Base-by-base conservation (phyloP, 2,888 invertebrate species). In the Dichetophora obliterata region DNA sequence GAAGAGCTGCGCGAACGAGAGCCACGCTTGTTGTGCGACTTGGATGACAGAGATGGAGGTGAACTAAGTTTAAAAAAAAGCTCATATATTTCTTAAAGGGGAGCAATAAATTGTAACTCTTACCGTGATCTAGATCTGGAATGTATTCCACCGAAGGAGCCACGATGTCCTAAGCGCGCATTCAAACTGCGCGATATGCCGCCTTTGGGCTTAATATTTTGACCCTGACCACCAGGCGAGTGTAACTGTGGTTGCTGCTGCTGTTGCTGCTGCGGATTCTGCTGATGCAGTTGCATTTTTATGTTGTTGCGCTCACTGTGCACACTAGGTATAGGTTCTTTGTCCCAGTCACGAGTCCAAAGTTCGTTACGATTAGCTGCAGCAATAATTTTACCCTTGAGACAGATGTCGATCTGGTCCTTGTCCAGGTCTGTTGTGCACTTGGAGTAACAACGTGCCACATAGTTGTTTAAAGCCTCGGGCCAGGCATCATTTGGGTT, bases 281-380 rank as follows among this genome's bases (percentile, higher is more conserved):
- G 92, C 90, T 80, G 91, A 75, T 82, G 84, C 16, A 86, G 75
- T 37, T 87, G 84, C 74, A 80, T 91, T 89, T 92, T 91, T 19
- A 86, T 82, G 80, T 91, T 92, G 89, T 93, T 92, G 52, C 94
- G 91, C 87, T 95, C 95, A 88, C 95, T 95, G 86, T 95, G 92
- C 75, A 95, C 94, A 89, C 94, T 95, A 59, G 98, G 98, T 82
- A 98, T 92, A 43, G 98, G 96, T 88, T 99, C 98, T 80, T 92
- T 93, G 83, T 95, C 94, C 99, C 99, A 99, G 90, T 99, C 96
- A 86, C 96, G 95, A 1, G 94, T 93, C 93, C 95, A 95, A 63
- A 97, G 92, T 81, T 95, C 95, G 80, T 96, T 96, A 84, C 95
- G 94, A 86, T 95, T 95, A 66, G 97, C 96, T 19, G 98, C 95